These are phyloP conservation scores for Anolis apletophallus DNA, from an alignment of 2,797 vertebrate species.

Conservation along the genomic window DNA sequence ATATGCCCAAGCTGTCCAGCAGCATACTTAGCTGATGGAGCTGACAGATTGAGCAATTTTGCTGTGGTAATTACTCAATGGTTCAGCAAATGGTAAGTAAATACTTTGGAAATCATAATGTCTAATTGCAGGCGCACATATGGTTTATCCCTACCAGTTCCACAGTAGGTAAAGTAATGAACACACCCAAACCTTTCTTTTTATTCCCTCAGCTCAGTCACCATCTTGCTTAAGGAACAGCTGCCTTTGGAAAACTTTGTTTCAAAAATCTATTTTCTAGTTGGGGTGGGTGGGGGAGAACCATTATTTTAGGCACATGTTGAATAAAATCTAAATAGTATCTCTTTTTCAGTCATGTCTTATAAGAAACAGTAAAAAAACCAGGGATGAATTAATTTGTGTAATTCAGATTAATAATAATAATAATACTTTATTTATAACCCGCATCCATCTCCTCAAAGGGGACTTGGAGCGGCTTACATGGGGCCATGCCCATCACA, in stretches of 20 bases:
- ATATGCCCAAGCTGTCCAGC: conserved; percentile 70
- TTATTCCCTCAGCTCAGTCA: conserved; percentile 49
- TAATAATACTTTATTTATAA: too few relatives aligned
- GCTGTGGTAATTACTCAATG: conserved; percentile 77
- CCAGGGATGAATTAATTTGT: neutral
- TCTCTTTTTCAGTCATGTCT: neutral
- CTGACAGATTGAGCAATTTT: conserved; percentile 76
- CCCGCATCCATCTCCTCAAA: too few relatives aligned
- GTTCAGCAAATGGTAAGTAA: conserved; percentile 80
- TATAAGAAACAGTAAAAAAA: neutral
- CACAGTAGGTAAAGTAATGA: conserved; percentile 67
- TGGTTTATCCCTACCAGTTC: conserved; percentile 63
- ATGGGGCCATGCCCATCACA: too few relatives aligned
- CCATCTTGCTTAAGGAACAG: conserved; percentile 42
- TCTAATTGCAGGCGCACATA: conserved; percentile 75
- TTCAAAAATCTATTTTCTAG: conserved; percentile 16
- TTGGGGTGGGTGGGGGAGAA: too few relatives aligned
- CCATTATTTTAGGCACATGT: neutral
- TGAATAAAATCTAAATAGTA: neutral
- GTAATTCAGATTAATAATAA: too few relatives aligned
- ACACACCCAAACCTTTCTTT: conserved; percentile 68
- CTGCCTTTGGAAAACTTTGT: conserved; percentile 13
- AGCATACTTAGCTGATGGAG: conserved; percentile 63
- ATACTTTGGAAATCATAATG: conserved; percentile 75
- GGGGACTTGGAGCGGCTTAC: too few relatives aligned